Evolutionary conservation across 2,888 invertebrate species (phyloP).

Genomic region (Agrotis exclamationis): DNA sequence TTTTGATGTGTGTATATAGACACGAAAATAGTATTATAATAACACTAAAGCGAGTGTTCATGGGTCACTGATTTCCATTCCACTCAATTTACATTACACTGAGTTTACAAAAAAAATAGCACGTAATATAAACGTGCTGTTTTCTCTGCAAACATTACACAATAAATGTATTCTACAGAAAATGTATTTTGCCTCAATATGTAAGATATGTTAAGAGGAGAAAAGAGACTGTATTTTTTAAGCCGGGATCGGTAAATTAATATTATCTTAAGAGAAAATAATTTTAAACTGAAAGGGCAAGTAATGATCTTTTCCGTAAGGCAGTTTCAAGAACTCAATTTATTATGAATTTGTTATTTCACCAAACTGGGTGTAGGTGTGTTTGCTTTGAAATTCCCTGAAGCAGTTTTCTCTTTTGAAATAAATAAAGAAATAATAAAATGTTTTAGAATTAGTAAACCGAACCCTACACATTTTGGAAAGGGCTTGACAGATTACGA

Average conservation of each 20-base stretch:
- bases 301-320: neutral
- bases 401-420: neutral
- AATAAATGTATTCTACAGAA: constrained; percentile 6
- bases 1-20: no score
- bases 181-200: neutral
- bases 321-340: neutral
- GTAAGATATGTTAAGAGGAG: neutral
- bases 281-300: neutral
- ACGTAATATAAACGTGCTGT: neutral
- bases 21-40: neutral
- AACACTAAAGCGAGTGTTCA: constrained; percentile 12
- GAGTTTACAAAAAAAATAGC: no score
- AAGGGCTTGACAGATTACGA: no score
- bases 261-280: constrained; percentile 26
- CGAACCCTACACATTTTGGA: no score
- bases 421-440: neutral
- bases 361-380: neutral
- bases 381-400: neutral
- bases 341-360: constrained; percentile 2
- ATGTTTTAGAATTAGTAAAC: no score
- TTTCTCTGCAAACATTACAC: constrained; percentile 16
- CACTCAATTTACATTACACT: neutral
- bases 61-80: constrained; percentile 19
- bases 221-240: constrained; percentile 27
- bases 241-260: neutral